Percentiles rank a stretch among this genome's conserved stretches.
phyloP scores from a whole-genome alignment of 2,113 vertebrate species.

The Paracanthobrama guichenoti region DNA sequence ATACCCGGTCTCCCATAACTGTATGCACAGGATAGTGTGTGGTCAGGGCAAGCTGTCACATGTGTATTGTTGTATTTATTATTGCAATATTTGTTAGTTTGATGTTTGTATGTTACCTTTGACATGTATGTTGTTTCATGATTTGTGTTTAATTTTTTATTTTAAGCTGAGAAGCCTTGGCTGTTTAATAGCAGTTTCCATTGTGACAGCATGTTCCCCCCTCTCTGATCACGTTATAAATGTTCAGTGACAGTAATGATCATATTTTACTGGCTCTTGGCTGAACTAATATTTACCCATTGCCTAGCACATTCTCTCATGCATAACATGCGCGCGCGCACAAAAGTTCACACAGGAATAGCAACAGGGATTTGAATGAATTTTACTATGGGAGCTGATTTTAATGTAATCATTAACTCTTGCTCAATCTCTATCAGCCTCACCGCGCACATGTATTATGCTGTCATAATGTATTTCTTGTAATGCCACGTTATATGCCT shows the following conservation, averaged over 20 bases:
- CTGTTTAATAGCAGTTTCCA: no score
- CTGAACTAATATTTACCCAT: constrained; percentile 22
- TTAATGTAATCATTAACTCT: neutral
- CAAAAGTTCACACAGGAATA: neutral
- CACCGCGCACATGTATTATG: neutral
- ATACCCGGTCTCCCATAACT: no score
- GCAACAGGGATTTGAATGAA: neutral
- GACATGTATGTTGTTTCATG: neutral
- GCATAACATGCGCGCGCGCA: neutral
- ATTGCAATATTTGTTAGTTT: neutral
- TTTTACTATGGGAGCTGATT: neutral
- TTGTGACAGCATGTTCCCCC: no score
- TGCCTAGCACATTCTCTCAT: constrained; percentile 28
- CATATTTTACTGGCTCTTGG: constrained; percentile 12
- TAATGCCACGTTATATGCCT: neutral
- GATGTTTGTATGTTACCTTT: neutral
- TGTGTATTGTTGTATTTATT: neutral
- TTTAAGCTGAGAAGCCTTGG: no score
- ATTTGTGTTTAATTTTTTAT: neutral
- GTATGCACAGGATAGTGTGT: neutral
- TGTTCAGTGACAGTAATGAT: neutral
- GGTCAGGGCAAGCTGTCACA: neutral
- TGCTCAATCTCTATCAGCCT: neutral
- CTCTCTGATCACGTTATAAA: neutral
- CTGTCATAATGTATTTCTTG: neutral